These are phyloP conservation scores for Microcebus tavaratra DNA, from an alignment of 2,113 vertebrate species.

Conservation along the genomic window DNA sequence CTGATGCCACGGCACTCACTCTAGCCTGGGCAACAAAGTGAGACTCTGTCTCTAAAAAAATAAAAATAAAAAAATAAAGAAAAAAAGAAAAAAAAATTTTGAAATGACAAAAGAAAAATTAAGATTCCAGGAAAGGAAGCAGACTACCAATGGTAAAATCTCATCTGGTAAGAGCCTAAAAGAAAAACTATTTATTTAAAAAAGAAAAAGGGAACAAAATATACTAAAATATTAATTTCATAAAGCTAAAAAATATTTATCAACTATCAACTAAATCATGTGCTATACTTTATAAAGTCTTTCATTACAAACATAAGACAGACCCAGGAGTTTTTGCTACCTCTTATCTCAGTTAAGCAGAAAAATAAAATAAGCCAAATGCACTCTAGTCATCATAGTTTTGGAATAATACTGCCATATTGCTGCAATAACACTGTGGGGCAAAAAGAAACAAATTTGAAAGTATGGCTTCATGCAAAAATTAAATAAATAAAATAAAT, in stretches of 20 bases:
- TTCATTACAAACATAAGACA: background rate
- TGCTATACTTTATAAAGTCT: background rate
- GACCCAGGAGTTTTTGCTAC: background rate
- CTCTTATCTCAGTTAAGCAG: background rate
- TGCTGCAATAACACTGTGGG: background rate
- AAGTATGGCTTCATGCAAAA: background rate
- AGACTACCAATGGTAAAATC: conserved; percentile 26
- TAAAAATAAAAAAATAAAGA: background rate
- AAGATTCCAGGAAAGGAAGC: background rate
- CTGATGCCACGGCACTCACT: no score
- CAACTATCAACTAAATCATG: background rate
- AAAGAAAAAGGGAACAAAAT: background rate
- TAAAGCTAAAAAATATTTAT: background rate
- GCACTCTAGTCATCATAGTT: background rate
- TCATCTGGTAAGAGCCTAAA: background rate
- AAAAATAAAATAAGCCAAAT: background rate
- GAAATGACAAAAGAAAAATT: conserved; percentile 19
- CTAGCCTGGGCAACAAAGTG: no score
- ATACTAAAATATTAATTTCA: background rate
- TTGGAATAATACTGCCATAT: background rate
- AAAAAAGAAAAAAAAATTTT: conserved; percentile 42
- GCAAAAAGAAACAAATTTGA: background rate
- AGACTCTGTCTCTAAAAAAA: background rate
- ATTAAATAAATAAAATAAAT: background rate
- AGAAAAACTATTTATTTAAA: background rate